A percentile compares a stretch with the other conserved stretches of the same genome.
phyloP scores from a whole-genome alignment of 1,140 invertebrate species.

The Brachionus koreanus region DNA sequence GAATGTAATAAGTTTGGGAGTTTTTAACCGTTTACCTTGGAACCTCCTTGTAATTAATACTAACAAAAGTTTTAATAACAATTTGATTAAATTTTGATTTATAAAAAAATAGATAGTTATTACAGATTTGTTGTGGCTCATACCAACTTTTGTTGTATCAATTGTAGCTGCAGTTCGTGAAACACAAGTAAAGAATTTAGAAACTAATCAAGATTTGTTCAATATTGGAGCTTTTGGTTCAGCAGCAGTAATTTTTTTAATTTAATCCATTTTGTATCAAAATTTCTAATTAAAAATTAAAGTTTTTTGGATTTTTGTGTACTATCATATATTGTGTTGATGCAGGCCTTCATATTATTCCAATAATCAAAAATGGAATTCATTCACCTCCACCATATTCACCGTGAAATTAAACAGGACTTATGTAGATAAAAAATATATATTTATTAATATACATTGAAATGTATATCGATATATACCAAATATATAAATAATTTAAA shows the following conservation, averaged over 20 bases:
- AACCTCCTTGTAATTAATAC: neutral
- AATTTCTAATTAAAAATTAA: neutral
- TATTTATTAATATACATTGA: neutral
- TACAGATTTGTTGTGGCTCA: slow-evolving; percentile 25
- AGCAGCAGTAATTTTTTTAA: slow-evolving; percentile 18
- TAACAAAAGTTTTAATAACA: neutral
- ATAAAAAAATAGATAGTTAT: neutral
- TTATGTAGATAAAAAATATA: neutral
- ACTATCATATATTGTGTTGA: slow-evolving; percentile 37
- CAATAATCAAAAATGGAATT: slow-evolving; percentile 10
- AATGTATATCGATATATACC: no score
- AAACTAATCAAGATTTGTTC: neutral
- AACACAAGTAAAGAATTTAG: slow-evolving; percentile 5
- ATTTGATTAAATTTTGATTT: neutral
- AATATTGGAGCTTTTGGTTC: slow-evolving; percentile 41
- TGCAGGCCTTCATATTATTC: slow-evolving; percentile 10
- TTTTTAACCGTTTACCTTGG: slow-evolving; percentile 26
- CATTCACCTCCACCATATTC: slow-evolving; percentile 20
- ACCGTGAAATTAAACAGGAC: neutral
- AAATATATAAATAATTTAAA: no score
- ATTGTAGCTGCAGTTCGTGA: slow-evolving; percentile 38
- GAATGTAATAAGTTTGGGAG: neutral
- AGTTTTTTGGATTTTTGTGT: slow-evolving; percentile 42
- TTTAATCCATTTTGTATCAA: neutral
- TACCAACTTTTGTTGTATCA: slow-evolving; percentile 33